Evolutionary conservation across 2,888 invertebrate genomes (phyloP), one percentile per base, ranked within the genome.

Genomic region (Lacanobia wlatinum): DNA sequence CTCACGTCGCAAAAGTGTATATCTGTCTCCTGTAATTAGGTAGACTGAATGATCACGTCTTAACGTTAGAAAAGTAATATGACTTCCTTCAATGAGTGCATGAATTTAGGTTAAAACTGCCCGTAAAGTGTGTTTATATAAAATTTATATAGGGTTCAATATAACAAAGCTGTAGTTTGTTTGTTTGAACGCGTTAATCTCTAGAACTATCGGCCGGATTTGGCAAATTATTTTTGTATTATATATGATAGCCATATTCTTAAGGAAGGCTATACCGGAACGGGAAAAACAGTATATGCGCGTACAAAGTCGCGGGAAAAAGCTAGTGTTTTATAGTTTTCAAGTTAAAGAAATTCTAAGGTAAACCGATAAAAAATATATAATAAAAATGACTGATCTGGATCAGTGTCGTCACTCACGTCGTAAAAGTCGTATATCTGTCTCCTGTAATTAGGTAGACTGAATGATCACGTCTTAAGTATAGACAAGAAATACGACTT

Each of bases 91-190:
- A 61, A 10, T 50, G 28, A 56, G 18, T 48, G 2, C 4, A 59
- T 60, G 28, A 77, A 71, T 71, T 77, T 64, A 55, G 53, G 77
- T 82, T 56, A 71, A 43, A 58, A 65, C 21, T 50, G 18, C 7
- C 16, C 10, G 46, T 53, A 64, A 50, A 81, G 52, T 76, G 21
- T 43, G 64, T 52, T 76, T 67, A 61, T 52, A 71, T 71, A 56
- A 73, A 84, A 77, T 55, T 12, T 23, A 40, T 23, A 67, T 76
- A n/a, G n/a, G n/a, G n/a, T n/a, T n/a, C n/a, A n/a, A n/a, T n/a
- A n/a, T n/a, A 28, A 28, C 3, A 28, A 28, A 28, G 28, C 28
- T 28, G 28, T 2, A 28, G 28, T 28, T 28, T 28, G 28, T 28
- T 2, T 28, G 28, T 28, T 28, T 28, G 28, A 28, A 28, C 28